Evolutionary conservation across 2,797 vertebrate species (phyloP), one percentile per base, ranked within the genome.

Genomic region (Xenentodon cancila): DNA sequence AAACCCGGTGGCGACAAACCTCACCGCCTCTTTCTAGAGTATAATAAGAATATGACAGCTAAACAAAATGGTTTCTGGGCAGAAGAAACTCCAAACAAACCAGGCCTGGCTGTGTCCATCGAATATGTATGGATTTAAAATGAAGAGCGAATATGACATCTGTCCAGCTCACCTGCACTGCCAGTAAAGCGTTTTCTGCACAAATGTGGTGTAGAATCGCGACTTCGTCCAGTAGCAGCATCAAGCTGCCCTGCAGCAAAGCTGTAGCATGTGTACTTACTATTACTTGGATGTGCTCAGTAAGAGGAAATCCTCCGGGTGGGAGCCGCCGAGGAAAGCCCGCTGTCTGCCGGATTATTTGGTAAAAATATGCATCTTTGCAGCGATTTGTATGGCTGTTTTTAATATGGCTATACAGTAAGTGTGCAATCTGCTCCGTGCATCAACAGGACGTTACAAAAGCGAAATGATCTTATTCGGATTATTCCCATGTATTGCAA

Each of bases 281-380:
- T 85, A 71, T 81, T 62, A 80, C 80, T 91, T 52, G 75, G 83
- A 84, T 72, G 85, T 68, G 77, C 77, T 66, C 80, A 45, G 80
- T 67, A 69, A 74, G 72, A 79, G 82, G 53, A 50, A 66, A 77
- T 90, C 89, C 85, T 88, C 84, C 80, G 78, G 81, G 58, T 65
- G 59, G 81, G 80, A 88, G 71, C 82, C 75, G 75, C 71, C 69
- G 50, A 71, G 68, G 71, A 50, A 68, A 79, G 58, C 67, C 74
- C 79, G 43, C 61, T 54, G 74, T 81, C 81, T 52, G 76, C 77
- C 81, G 63, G 73, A 81, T 85, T 84, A 86, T 83, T 82, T 79
- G 79, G 82, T 81, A 63, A 11, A 84, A 84, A 79, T 43, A 16
- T 81, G 81, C 85, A 90, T 91, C 71, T 84, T 73, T 73, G 73